Conservation (phyloP, 2,888 invertebrate species). For the Drosophila robusta region DNA sequence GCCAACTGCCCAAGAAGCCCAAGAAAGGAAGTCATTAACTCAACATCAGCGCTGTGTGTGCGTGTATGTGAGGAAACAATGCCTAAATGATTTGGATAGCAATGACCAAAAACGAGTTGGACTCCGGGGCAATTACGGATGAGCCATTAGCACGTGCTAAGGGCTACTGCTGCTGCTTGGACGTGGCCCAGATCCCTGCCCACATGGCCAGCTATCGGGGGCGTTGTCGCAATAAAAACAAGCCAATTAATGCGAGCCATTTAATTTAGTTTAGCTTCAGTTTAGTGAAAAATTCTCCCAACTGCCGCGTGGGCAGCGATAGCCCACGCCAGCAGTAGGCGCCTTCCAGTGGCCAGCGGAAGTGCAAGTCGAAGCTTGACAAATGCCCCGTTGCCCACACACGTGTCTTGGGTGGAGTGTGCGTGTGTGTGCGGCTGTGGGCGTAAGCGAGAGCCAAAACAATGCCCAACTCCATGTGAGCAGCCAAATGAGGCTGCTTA, state of each 20-base stretch:
- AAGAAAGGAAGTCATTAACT: slow-evolving; percentile 59
- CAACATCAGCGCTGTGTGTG: slow-evolving; percentile 1
- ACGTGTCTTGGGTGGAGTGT: background rate
- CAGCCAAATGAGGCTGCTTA: background rate
- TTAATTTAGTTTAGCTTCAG: slow-evolving; percentile 29
- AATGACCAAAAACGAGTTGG: slow-evolving; percentile 30
- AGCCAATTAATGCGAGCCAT: slow-evolving; percentile 30
- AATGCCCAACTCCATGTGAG: background rate
- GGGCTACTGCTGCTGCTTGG: background rate
- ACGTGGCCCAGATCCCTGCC: too few relatives aligned
- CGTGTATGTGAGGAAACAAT: slow-evolving; percentile 41
- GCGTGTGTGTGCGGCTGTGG: slow-evolving; percentile 9
- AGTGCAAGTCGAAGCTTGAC: slow-evolving; percentile 39
- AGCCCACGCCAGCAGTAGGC: slow-evolving; percentile 19
- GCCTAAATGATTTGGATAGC: slow-evolving; percentile 37
- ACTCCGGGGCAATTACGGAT: background rate
- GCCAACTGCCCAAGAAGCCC: slow-evolving; percentile 21
- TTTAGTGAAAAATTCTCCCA: background rate
- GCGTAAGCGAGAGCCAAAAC: slow-evolving; percentile 9
- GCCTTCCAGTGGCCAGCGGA: slow-evolving; percentile 27
- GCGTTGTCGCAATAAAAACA: slow-evolving; percentile 14
- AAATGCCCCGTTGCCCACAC: slow-evolving; percentile 31
- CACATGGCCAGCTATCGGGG: too few relatives aligned
- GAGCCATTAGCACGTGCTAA: slow-evolving; percentile 50
- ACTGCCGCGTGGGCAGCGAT: slow-evolving; percentile 1